Conservation (phyloP, 1,140 invertebrate genomes). For the Argopecten irradians region DNA sequence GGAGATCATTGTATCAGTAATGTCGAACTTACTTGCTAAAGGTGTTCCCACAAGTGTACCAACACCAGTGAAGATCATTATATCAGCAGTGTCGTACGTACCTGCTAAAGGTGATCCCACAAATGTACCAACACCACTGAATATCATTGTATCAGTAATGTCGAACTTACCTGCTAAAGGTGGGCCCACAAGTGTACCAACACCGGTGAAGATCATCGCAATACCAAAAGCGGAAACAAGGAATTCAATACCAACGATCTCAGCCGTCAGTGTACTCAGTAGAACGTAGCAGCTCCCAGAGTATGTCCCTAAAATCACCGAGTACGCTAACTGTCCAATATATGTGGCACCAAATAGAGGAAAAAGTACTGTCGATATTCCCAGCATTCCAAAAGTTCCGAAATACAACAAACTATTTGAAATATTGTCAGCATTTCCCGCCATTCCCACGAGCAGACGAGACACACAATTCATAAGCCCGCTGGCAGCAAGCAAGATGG, state of each 20-base stretch:
- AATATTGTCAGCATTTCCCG: neutral
- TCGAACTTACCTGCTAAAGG: slow-evolving; percentile 34
- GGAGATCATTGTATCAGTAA: too few species aligned
- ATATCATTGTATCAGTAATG: neutral
- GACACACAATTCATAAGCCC: neutral
- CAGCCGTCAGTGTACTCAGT: neutral
- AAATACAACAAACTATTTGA: too few species aligned
- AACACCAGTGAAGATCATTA: too few species aligned
- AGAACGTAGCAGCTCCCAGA: slow-evolving; percentile 19
- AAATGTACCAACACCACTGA: too few species aligned
- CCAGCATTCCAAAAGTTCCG: slow-evolving; percentile 26
- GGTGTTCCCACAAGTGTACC: too few species aligned
- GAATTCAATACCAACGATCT: neutral
- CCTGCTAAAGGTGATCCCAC: too few species aligned
- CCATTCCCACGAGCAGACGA: slow-evolving; percentile 2
- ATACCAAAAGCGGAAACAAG: neutral
- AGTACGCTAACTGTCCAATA: neutral
- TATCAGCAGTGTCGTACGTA: too few species aligned
- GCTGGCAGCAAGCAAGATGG: neutral
- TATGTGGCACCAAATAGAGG: neutral
- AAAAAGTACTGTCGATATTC: neutral
- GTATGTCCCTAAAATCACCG: slow-evolving; percentile 13
- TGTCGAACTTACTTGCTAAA: too few species aligned
- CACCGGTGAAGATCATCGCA: neutral
- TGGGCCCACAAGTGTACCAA: slow-evolving; percentile 25